These are phyloP conservation scores for Sebastes trivittatus DNA, from an alignment of 2,797 vertebrate species.

Conservation along the genomic window DNA sequence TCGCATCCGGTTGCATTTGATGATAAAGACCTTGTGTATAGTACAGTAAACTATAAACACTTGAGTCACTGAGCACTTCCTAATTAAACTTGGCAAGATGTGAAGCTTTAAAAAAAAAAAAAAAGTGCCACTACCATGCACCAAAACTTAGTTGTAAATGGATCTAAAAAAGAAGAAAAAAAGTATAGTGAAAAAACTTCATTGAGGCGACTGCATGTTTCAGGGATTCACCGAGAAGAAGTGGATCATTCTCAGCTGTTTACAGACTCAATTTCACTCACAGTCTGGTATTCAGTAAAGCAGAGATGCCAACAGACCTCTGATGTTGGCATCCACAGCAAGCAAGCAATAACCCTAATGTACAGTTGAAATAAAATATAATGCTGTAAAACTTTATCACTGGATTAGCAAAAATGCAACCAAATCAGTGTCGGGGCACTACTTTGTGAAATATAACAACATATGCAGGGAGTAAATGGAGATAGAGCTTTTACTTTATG, in stretches of 20 bases:
- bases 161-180: not conserved
- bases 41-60: not conserved
- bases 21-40: not conserved
- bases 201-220: not conserved
- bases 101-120: not conserved
- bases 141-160: not conserved
- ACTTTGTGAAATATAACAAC: slow-evolving; percentile 3
- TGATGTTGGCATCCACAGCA: not conserved
- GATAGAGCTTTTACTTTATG: not conserved
- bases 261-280: not conserved
- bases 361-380: not conserved
- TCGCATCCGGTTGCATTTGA: not conserved
- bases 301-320: not conserved
- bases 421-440: slow-evolving; percentile 15
- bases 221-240: not conserved
- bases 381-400: slow-evolving; percentile 26
- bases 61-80: not conserved
- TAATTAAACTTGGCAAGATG: not conserved
- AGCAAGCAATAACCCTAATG: slow-evolving; percentile 38
- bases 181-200: not conserved
- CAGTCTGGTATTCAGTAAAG: not conserved
- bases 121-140: not conserved
- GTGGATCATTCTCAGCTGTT: not conserved
- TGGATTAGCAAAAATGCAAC: not conserved
- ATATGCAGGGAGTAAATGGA: not conserved